Conservation (phyloP, 2,797 vertebrate species). For the Sebastes kiyomatsui region DNA sequence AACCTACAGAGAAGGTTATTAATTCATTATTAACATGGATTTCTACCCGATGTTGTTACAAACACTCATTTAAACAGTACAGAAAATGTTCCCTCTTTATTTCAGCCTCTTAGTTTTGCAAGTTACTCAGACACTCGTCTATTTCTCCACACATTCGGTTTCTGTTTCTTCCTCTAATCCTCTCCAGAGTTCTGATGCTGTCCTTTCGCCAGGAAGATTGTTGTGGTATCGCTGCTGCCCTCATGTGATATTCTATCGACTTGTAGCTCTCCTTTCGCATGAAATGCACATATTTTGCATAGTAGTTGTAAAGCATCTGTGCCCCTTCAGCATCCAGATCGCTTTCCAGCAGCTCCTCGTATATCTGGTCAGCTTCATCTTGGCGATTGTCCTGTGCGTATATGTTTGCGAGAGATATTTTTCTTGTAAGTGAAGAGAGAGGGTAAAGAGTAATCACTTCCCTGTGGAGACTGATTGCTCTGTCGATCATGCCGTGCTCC, state of each 20-base stretch:
- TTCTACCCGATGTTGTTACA: background rate
- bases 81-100: background rate
- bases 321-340: constrained; percentile 27
- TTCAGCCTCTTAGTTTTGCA: background rate
- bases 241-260: constrained; percentile 63
- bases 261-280: background rate
- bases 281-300: constrained; percentile 48
- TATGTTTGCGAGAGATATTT: constrained; percentile 50
- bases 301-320: constrained; percentile 63
- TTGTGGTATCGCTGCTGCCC: constrained; percentile 40
- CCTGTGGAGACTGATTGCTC: constrained; percentile 44
- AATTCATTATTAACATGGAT: background rate
- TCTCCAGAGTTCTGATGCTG: constrained; percentile 55
- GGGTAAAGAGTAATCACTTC: constrained; percentile 68
- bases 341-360: constrained; percentile 19
- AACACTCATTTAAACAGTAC: background rate
- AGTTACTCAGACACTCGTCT: constrained; percentile 33
- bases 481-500: constrained; percentile 27
- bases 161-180: constrained; percentile 29
- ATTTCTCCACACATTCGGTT: constrained; percentile 58
- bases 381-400: background rate
- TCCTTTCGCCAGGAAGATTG: background rate
- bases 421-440: constrained; percentile 13
- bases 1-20: background rate
- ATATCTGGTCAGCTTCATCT: constrained; percentile 44